Evolutionary conservation across 2,113 vertebrate genomes (phyloP).

Genomic region (Turdus rufiventris): DNA sequence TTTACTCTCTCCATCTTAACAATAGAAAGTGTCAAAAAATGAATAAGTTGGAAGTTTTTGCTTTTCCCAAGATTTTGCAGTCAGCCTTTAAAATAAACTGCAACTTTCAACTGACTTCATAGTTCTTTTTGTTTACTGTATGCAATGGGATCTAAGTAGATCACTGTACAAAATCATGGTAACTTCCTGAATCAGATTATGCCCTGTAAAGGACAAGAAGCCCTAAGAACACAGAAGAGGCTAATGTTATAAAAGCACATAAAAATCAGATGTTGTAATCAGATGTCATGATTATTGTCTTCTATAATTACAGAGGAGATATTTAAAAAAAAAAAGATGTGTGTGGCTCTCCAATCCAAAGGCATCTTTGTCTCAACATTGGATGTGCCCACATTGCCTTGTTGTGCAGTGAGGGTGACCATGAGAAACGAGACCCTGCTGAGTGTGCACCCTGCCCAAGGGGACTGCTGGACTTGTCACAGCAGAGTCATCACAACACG

Average conservation of each 20-base stretch:
- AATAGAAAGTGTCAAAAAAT: neutral
- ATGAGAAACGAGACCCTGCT: neutral
- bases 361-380: neutral
- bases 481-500: accelerated
- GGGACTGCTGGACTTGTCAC: neutral
- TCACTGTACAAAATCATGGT: neutral
- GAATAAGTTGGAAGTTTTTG: neutral
- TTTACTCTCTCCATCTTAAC: neutral
- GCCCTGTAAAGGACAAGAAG: neutral
- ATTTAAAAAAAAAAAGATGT: neutral
- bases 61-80: neutral
- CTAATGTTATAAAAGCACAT: neutral
- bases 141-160: neutral
- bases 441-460: neutral
- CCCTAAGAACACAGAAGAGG: neutral
- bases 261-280: neutral
- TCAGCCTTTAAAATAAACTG: neutral
- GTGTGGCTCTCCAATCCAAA: neutral
- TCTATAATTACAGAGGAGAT: neutral
- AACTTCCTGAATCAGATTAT: neutral
- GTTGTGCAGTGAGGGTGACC: neutral
- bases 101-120: neutral
- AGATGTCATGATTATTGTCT: neutral
- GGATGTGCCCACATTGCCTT: accelerated
- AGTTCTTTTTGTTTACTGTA: neutral